Conservation (phyloP, 2,113 vertebrate genomes). For the Gymnocephalus cernua region DNA sequence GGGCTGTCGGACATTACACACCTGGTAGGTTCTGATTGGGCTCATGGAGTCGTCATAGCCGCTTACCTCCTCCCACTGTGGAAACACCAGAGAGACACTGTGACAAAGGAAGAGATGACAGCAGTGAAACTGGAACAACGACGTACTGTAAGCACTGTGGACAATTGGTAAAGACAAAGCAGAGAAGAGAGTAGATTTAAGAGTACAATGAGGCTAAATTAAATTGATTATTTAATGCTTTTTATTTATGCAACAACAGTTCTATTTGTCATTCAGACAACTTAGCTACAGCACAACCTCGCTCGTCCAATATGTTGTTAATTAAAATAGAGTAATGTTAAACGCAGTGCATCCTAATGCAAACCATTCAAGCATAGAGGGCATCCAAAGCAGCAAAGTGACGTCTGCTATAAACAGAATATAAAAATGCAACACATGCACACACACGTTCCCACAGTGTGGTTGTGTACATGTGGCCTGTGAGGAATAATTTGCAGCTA, state of each 20-base stretch:
- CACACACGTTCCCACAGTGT: constrained; percentile 27
- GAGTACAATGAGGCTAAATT: neutral
- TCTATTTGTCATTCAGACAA: constrained; percentile 12
- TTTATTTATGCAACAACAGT: neutral
- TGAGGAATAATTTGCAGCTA: constrained; percentile 71
- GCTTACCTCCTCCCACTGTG: constrained; percentile 99
- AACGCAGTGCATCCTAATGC: constrained; percentile 45
- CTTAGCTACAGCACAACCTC: constrained; percentile 21
- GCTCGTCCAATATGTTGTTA: constrained; percentile 44
- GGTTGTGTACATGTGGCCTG: constrained; percentile 39
- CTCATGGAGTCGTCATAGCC: constrained; percentile 98
- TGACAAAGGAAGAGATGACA: constrained; percentile 12
- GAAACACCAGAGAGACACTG: constrained; percentile 45
- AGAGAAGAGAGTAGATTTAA: neutral
- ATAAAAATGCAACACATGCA: constrained; percentile 22
- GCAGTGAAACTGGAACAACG: neutral
- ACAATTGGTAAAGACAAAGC: neutral
- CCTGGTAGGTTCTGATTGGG: constrained; percentile 99
- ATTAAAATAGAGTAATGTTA: constrained; percentile 61
- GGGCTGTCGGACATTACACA: constrained; percentile 93
- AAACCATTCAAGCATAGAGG: constrained; percentile 49
- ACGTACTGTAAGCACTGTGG: neutral
- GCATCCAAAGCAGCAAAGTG: constrained; percentile 51
- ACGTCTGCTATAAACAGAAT: constrained; percentile 24
- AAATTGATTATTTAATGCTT: constrained; percentile 24